Base-by-base conservation (phyloP, 2,888 invertebrate species). In the Caenorhabditis angaria region DNA sequence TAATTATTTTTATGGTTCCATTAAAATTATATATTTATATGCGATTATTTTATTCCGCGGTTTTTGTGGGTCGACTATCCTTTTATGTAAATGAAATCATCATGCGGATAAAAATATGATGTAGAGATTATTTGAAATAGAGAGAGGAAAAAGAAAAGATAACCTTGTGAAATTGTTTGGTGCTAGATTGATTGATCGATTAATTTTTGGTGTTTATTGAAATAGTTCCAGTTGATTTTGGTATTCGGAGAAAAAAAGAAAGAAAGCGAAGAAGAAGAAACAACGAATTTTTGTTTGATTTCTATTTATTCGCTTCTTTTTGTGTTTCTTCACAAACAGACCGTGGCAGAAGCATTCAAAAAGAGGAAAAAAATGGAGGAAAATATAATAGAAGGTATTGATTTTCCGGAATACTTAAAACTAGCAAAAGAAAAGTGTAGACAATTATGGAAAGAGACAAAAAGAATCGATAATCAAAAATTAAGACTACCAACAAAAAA, bases 381-480 rank as follows among this genome's bases (percentile, higher is more conserved):
- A 54, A 54, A 54, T 10, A 54, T 6, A 10, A 54, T 25, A 4
- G 20, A 54, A 8, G 5, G 4, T 54, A 4, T 4, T 22, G 24
- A 51, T 14, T 51, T 51, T 51, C 51, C 51, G 24, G 51, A 51
- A 51, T 51, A 8, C 14, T 5, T 22, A 51, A 51, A 51, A 51
- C 14, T 12, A 18, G 25, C 4, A 54, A 10, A 18, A 54, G 25
- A 54, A 24, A 54, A 24, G 20, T 14, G 25, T 4, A 54, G 8
- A 48, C 5, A n/a, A 20, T n/a, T 14, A 35, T 6, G 35, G 35
- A 14, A 14, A 35, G 35, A 35, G 35, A 35, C 53, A 24, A 12
- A 61, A 35, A 14, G 3, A 25, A 41, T 29, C 25, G n/a, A 25
- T 22, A n/a, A 48, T 27, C 47, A 47, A 27, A 27, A 29, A 61